Evolutionary conservation across 2,797 vertebrate species (phyloP).

Genomic region (Sebastolobus alascanus): DNA sequence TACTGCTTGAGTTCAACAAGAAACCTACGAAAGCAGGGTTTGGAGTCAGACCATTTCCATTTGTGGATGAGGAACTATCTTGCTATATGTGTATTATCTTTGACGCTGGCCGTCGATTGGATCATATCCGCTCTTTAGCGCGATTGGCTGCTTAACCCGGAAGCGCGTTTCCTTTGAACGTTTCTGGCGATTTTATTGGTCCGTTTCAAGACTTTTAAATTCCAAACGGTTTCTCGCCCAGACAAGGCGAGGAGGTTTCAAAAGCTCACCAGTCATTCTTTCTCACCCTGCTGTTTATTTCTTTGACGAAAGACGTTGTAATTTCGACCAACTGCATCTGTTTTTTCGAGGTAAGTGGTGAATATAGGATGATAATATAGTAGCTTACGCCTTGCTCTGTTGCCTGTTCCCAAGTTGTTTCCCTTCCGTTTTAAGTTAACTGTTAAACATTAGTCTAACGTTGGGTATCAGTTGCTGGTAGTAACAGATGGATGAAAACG

Average conservation of each 20-base stretch:
- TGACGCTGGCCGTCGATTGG: neutral
- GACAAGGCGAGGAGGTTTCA: constrained; percentile 33
- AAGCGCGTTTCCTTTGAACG: constrained; percentile 48
- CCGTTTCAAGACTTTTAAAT: constrained; percentile 78
- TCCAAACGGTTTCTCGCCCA: constrained; percentile 67
- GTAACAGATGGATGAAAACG: neutral
- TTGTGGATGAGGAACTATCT: neutral
- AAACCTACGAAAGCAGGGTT: no score
- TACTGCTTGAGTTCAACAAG: no score
- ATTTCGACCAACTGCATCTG: neutral
- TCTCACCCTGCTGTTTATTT: neutral
- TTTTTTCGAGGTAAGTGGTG: constrained; percentile 65
- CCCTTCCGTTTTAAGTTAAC: neutral
- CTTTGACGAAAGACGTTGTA: neutral
- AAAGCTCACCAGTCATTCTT: neutral
- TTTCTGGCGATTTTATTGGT: constrained; percentile 76
- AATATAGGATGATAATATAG: neutral
- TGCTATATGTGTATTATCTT: neutral
- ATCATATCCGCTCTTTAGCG: constrained; percentile 32
- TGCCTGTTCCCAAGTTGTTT: neutral
- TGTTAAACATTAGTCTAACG: neutral
- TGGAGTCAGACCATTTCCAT: no score
- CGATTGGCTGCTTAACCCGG: constrained; percentile 76
- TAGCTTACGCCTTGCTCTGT: accelerated
- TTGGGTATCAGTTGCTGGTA: neutral